A percentile compares a stretch with the other conserved stretches of the same genome.
These are phyloP conservation scores for Zoroaster sp. DNA, from an alignment of 53 echinoderm and acorn worm species.

Conservation along the genomic window DNA sequence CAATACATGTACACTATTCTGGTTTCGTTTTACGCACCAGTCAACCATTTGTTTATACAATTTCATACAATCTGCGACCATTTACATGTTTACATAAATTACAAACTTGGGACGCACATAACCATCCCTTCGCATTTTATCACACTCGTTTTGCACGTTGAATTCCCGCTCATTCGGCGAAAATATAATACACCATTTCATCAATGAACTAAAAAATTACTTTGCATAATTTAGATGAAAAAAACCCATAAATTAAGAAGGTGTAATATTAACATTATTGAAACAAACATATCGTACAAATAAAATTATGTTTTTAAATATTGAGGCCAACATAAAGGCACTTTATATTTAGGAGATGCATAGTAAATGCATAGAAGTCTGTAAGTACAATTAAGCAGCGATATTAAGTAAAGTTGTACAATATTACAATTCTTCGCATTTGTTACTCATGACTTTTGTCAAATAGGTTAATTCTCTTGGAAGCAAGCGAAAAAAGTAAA, in stretches of 20 bases:
- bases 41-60: conserved; percentile 4
- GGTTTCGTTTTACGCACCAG: neutral
- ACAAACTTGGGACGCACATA: conserved; percentile 16
- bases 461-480: neutral
- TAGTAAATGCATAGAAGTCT: conserved; percentile 7
- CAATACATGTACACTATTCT: neutral
- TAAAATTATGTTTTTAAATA: neutral
- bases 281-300: neutral
- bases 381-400: neutral
- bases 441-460: neutral
- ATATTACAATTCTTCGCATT: neutral
- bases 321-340: conserved; percentile 13
- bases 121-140: neutral
- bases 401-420: neutral
- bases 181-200: neutral
- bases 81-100: conserved; percentile 32
- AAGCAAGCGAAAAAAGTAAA: conserved; percentile 13
- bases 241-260: conserved; percentile 28
- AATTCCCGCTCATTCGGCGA: neutral
- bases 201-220: neutral
- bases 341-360: neutral
- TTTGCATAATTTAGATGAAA: conserved; percentile 31
- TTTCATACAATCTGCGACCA: conserved; percentile 26
- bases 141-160: conserved; percentile 22
- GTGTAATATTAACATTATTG: conserved; percentile 2